Evolutionary conservation across 2,888 invertebrate species (phyloP), one percentile per base, ranked within the genome.

Genomic region (Griposia aprilina): DNA sequence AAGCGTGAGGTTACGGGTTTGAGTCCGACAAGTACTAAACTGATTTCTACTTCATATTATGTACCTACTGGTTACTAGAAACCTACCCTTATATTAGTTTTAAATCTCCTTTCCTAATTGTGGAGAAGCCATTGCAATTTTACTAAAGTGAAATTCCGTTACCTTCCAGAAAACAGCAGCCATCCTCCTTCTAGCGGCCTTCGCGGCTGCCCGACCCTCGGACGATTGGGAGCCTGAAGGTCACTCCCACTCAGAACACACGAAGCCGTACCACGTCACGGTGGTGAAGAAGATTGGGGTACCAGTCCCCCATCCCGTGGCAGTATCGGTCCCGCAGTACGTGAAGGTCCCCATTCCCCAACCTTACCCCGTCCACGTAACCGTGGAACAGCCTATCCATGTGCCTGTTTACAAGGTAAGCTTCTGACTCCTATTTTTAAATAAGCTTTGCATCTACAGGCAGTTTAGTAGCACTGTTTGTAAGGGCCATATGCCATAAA

Each of bases 281-380:
- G 97, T 98, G 78, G 97, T 98, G 82, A 98, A 98, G 94, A 98
- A 98, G 95, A 97, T 98, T 84, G 98, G 98, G 1, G 97, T 98
- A 23, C 98, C 98, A n/a, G 97, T 98, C 69, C 98, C 98, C 0
- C 98, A 98, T 90, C 98, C 98, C 0, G 97, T 98, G 41, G 98
- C 98, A 1, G 97, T 98, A 0, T 97, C 98, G 13, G 98, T 98
- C 30, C 98, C 98, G 55, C 97, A 97, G 92, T 97, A 97, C 89
- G 94, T 98, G 84, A 98, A 98, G 93, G 97, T 98, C 48, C 97
- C 98, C 77, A 98, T 98, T 69, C 98, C 98, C 2, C 98, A 98
- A 80, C 98, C 98, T 3, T 98, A 98, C 94, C 97, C 98, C 0
- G 98, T 98, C 1, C 98, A 98, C 89, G 97, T 98, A 2, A 96